Conservation (phyloP, 2,113 vertebrate species). For the Odontophorus gujanensis region DNA sequence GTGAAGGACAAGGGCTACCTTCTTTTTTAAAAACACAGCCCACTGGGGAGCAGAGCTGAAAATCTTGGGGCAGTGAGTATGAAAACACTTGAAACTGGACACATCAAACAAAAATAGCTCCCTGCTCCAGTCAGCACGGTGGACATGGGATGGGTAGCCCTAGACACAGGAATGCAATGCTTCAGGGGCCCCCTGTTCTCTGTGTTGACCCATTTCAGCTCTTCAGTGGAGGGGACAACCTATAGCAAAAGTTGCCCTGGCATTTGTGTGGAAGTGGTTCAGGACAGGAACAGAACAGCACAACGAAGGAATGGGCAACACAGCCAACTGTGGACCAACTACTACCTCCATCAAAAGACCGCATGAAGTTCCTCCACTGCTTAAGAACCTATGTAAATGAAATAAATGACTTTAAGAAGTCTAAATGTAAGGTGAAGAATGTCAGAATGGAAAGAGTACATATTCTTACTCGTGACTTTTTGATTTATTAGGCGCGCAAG, state of each 20-base stretch:
- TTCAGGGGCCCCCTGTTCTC: background rate
- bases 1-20: background rate
- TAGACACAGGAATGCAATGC: background rate
- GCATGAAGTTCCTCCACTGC: background rate
- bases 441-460: background rate
- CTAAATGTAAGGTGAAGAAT: background rate
- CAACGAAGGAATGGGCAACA: background rate
- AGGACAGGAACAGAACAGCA: background rate
- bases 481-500: background rate
- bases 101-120: background rate
- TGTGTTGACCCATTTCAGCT: background rate
- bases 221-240: background rate
- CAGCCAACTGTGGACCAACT: fast-evolving
- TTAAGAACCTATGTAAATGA: background rate
- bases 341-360: background rate
- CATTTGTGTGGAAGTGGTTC: fast-evolving
- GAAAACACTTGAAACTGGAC: background rate
- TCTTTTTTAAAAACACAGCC: background rate
- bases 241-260: fast-evolving
- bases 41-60: fast-evolving
- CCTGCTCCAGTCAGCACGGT: fast-evolving
- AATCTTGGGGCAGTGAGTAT: fast-evolving
- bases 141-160: background rate
- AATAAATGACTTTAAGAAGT: background rate
- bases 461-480: background rate